phyloP scores from a whole-genome alignment of 2,113 vertebrate genomes.

The Chamaetylas fuelleborni region DNA sequence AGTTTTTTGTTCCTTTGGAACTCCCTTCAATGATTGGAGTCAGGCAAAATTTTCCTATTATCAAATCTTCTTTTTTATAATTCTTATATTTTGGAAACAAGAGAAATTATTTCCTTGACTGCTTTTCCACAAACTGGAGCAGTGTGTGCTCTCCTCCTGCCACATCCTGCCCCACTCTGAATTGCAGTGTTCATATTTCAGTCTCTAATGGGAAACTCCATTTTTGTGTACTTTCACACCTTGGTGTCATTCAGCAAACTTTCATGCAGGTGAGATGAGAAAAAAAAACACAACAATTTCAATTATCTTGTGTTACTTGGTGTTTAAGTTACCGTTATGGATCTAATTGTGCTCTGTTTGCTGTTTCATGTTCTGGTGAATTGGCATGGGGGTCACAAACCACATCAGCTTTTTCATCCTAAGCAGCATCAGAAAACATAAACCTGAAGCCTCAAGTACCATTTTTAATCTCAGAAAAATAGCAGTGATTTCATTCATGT shows the following conservation, averaged over 20 bases:
- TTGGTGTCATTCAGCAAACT: background rate
- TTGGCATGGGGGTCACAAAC: background rate
- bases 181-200: background rate
- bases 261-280: background rate
- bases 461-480: background rate
- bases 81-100: background rate
- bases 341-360: background rate
- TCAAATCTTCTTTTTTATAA: background rate
- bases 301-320: background rate
- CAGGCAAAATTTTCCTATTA: background rate
- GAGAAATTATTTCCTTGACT: background rate
- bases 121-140: background rate
- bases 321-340: background rate
- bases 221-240: background rate
- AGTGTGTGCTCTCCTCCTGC: background rate
- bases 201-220: background rate
- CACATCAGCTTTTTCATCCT: background rate
- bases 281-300: background rate
- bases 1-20: background rate
- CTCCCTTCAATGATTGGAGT: background rate
- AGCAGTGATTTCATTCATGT: fast-evolving
- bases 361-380: background rate
- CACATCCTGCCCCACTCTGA: background rate
- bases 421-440: background rate
- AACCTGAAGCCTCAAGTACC: background rate